A percentile compares a stretch with the other conserved stretches of the same genome.
These are phyloP conservation scores for Atrichornis clamosus DNA, from an alignment of 2,113 vertebrate species.

Conservation along the genomic window DNA sequence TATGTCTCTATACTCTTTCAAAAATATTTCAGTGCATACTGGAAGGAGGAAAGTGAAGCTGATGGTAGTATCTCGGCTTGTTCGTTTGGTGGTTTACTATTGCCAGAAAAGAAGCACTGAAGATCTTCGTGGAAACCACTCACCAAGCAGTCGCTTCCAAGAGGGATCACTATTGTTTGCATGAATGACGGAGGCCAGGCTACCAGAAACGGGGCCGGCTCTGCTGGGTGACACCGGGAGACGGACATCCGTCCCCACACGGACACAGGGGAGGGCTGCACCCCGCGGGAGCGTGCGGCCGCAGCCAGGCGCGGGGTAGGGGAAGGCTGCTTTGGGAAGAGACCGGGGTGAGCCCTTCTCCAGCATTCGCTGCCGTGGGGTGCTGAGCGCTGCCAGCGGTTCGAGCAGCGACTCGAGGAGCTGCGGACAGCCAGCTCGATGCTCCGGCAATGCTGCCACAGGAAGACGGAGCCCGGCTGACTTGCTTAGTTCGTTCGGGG, in stretches of 20 bases:
- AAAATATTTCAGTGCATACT: background rate
- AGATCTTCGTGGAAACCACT: background rate
- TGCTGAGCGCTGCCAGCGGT: background rate
- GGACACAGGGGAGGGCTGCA: fast-evolving
- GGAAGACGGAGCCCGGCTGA: fast-evolving
- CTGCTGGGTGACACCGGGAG: background rate
- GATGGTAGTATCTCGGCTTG: background rate
- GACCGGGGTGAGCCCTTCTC: fast-evolving
- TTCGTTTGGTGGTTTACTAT: background rate
- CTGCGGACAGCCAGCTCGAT: background rate
- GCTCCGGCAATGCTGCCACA: too few species aligned
- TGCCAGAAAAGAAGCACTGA: background rate
- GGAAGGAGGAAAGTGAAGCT: background rate
- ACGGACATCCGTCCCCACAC: fast-evolving
- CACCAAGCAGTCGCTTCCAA: fast-evolving
- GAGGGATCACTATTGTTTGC: too few species aligned
- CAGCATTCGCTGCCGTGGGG: fast-evolving
- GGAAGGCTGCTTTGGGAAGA: background rate
- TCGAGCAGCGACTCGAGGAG: background rate
- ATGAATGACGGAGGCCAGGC: background rate
- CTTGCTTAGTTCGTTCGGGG: fast-evolving
- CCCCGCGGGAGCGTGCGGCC: fast-evolving
- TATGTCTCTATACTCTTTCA: fast-evolving
- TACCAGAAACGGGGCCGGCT: background rate
- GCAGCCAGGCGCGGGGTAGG: background rate